A percentile compares a stretch with the other conserved stretches of the same genome.
phyloP scores from a whole-genome alignment of 2,113 vertebrate genomes.

The Clarias batrachus region DNA sequence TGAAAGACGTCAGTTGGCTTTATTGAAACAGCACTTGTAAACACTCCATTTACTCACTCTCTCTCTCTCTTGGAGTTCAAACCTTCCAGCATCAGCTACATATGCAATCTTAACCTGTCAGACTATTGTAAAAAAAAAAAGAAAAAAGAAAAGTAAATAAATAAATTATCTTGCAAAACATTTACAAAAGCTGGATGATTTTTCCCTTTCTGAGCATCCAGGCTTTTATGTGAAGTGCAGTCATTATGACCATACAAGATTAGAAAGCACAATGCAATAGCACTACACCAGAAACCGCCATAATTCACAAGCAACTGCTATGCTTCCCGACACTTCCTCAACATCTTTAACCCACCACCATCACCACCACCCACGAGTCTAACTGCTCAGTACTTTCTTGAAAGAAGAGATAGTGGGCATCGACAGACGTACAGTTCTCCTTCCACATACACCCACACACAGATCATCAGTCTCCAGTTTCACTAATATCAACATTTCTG shows the following conservation, averaged over 20 bases:
- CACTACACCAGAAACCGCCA: not conserved
- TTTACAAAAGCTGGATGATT: not conserved
- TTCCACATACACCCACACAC: conserved; percentile 15
- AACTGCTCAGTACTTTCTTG: conserved; percentile 3
- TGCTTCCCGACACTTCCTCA: not conserved
- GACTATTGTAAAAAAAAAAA: not conserved
- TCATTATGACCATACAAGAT: not conserved
- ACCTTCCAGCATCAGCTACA: not conserved
- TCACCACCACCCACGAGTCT: not conserved
- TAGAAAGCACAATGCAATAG: not conserved
- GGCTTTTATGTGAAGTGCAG: not conserved
- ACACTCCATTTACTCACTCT: not conserved
- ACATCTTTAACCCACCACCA: not conserved
- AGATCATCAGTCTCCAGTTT: not conserved
- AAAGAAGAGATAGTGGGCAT: not conserved
- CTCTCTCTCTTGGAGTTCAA: not conserved
- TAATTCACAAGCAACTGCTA: not conserved
- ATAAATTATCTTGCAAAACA: not conserved
- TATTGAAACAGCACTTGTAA: not conserved
- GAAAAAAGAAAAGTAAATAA: not conserved
- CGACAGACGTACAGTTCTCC: not conserved
- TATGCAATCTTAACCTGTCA: not conserved
- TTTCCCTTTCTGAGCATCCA: not conserved
- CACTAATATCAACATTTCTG: not conserved
- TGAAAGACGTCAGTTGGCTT: not conserved